phyloP scores from a whole-genome alignment of 2,888 invertebrate species.

The Orthonevra nobilis region DNA sequence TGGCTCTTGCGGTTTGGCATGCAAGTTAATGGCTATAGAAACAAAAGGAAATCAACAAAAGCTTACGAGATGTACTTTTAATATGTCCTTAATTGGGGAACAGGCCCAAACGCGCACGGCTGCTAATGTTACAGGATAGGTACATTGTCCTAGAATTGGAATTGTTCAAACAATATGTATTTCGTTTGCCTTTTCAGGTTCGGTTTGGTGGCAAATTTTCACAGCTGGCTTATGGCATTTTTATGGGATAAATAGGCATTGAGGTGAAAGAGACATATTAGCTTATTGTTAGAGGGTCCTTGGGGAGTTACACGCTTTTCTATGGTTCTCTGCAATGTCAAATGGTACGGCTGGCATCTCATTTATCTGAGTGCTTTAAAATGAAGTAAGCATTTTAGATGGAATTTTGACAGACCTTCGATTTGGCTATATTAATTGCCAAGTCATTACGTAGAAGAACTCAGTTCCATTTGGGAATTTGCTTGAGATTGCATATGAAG shows the following conservation, averaged over 20 bases:
- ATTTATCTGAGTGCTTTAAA: slow-evolving; percentile 46
- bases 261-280: slow-evolving; percentile 55
- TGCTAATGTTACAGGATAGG: too few relatives aligned
- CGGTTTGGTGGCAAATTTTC: background rate
- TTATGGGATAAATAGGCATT: slow-evolving; percentile 37
- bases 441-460: background rate
- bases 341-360: slow-evolving; percentile 32
- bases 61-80: slow-evolving; percentile 37
- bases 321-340: background rate
- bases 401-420: background rate
- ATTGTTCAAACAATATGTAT: slow-evolving; percentile 47
- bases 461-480: slow-evolving; percentile 1
- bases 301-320: slow-evolving; percentile 38
- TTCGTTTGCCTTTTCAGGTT: slow-evolving; percentile 16
- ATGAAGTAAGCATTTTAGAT: slow-evolving; percentile 4
- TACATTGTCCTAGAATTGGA: slow-evolving; percentile 14
- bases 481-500: background rate
- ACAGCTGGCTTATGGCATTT: background rate
- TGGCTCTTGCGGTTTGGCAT: slow-evolving; percentile 18
- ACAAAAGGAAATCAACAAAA: slow-evolving; percentile 53
- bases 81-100: slow-evolving; percentile 36
- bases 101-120: slow-evolving; percentile 18
- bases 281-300: slow-evolving; percentile 47
- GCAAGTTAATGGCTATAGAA: slow-evolving; percentile 7
- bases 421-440: too few relatives aligned